These are phyloP conservation scores for Cichladusa arquata DNA, from an alignment of 2,113 vertebrate species.

Conservation along the genomic window DNA sequence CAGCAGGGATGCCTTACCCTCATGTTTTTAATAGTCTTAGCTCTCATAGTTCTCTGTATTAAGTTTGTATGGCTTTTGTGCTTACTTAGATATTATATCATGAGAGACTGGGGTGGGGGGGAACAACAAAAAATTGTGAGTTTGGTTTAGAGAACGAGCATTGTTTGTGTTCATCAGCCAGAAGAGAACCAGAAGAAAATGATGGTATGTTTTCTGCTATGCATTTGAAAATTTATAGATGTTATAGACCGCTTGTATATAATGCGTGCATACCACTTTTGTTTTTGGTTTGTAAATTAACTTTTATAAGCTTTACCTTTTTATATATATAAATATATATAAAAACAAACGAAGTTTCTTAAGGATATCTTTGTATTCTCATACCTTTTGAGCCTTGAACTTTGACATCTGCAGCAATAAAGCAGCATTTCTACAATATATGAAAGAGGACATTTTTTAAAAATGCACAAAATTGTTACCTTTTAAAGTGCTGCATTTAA, in stretches of 20 bases:
- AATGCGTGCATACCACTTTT: slow-evolving; percentile 96
- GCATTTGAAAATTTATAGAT: slow-evolving; percentile 87
- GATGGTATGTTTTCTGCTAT: slow-evolving; percentile 87
- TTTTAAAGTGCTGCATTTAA: slow-evolving; percentile 98
- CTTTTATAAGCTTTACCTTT: slow-evolving; percentile 99
- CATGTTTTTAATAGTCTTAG: slow-evolving; percentile 75
- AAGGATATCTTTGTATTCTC: slow-evolving; percentile 98
- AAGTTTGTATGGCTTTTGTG: slow-evolving; percentile 81
- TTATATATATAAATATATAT: slow-evolving; percentile 94
- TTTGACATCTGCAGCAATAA: slow-evolving; percentile 95
- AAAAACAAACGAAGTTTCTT: slow-evolving; percentile 84
- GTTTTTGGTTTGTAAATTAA: slow-evolving; percentile 98
- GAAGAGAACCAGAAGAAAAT: slow-evolving; percentile 71
- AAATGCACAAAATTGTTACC: slow-evolving; percentile 92
- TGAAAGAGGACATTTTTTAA: slow-evolving; percentile 90
- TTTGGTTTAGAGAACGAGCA: slow-evolving; percentile 53
- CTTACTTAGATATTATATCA: slow-evolving; percentile 77
- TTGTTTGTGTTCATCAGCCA: slow-evolving; percentile 60
- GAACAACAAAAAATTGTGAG: slow-evolving; percentile 13
- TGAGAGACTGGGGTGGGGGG: slow-evolving; percentile 47
- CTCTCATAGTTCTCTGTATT: slow-evolving; percentile 71
- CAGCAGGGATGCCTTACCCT: slow-evolving; percentile 98
- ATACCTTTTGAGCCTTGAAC: slow-evolving; percentile 98
- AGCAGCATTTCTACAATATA: slow-evolving; percentile 92
- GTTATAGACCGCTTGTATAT: slow-evolving; percentile 93